Evolutionary conservation across 2,113 vertebrate species (phyloP).

Genomic region (Prinia subflava): DNA sequence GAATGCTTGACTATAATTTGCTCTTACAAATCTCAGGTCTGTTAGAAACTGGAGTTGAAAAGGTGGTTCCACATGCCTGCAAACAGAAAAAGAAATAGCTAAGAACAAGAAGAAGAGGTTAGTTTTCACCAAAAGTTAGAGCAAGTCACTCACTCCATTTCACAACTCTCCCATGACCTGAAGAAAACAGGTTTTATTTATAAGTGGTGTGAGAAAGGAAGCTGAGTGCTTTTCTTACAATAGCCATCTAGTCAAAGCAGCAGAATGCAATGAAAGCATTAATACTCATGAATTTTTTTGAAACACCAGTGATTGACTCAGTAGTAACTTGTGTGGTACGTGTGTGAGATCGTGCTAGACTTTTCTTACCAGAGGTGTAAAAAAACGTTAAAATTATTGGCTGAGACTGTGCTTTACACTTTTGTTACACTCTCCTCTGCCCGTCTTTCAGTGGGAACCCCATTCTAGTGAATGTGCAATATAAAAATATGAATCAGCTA

Average conservation of each 20-base stretch:
- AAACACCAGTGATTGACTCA: conserved; percentile 10
- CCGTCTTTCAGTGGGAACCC: not conserved
- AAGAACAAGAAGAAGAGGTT: not conserved
- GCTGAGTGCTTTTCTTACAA: conserved; percentile 38
- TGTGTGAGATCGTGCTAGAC: not conserved
- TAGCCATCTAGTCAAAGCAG: conserved; percentile 26
- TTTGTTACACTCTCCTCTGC: not conserved
- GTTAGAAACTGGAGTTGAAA: not conserved
- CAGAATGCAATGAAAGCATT: conserved; percentile 37
- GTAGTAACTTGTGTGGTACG: not conserved
- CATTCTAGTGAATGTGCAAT: not conserved
- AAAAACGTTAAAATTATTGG: not conserved
- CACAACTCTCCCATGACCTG: not conserved
- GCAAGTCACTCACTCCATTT: not conserved
- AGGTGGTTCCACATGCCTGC: not conserved
- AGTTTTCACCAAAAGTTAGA: not conserved
- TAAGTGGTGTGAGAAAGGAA: conserved; percentile 49
- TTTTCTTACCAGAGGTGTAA: not conserved
- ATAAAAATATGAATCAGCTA: not conserved
- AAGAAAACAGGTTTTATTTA: conserved; percentile 27
- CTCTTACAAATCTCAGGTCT: not conserved
- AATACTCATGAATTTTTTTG: conserved; percentile 4
- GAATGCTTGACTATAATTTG: not conserved
- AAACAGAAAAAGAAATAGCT: not conserved
- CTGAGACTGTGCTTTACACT: not conserved